Evolutionary conservation across 2,888 invertebrate genomes (phyloP), one percentile per base, ranked within the genome.

Genomic region (Folsomia candida): DNA sequence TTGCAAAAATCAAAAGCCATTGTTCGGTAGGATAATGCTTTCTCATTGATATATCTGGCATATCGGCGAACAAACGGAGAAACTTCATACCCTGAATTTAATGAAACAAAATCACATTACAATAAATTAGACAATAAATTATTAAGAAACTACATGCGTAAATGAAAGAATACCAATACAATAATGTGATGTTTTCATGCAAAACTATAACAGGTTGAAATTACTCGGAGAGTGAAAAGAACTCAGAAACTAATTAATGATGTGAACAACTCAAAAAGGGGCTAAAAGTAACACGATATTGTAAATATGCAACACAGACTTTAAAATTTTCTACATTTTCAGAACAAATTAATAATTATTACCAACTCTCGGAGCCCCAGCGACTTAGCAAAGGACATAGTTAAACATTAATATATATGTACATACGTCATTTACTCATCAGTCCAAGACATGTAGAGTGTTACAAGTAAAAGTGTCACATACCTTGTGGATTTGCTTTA

Each of bases 1-100:
- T 99, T 99, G 87, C 99, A 99, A 87, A 99, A 99, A 85, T 99
- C 99, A 84, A 98, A 99, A 79, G 99, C 99, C 82, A 98, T 97
- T 71, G 93, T 92, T 85, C 99, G 90, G 87, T 99, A 99, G 14
- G 98, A 97, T 80, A 96, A 88, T 66, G 98, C 97, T 86, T 99
- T 99, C 86, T 99, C 98, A 84, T 98, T 97, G 84, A 99, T 88
- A 87, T 99, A 99, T 86, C 96, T 96, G 83, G 98, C 97, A 86
- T 99, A 99, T 81, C 97, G 90, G 83, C 98, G 88, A 84, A 99
- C 98, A 85, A 97, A 99, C 80, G 96, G 96, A 65, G 98, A 98
- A 97, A 99, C 99, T 85, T 99, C 98, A 87, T 97, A 98, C 76
- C 96, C 97, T 96, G 86, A 67, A 85, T 83, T 76, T 20, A 77